Conservation (phyloP, 37 sponge, comb jelly and placozoan genomes). For the Theonella swinhoei region DNA sequence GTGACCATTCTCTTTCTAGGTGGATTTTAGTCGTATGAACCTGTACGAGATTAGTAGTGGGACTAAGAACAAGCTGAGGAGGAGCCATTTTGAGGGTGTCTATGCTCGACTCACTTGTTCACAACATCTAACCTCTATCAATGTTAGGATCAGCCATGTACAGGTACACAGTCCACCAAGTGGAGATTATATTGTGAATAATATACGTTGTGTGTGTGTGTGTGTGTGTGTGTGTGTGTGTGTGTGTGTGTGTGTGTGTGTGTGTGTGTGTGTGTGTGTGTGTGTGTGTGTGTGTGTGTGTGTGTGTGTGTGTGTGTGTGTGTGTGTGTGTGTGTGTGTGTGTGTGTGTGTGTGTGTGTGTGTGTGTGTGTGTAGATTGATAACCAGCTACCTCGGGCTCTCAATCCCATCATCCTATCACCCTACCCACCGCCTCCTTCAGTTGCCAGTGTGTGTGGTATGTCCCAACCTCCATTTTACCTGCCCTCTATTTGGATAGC, state of each 20-base stretch:
- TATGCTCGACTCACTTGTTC: conserved; percentile 18
- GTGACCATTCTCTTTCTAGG: conserved; percentile 14
- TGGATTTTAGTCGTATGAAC: conserved; percentile 17
- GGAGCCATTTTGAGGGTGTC: conserved; percentile 58
- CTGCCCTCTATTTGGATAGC: not conserved
- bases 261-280: too few relatives aligned
- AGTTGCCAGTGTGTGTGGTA: conserved; percentile 60
- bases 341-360: too few relatives aligned
- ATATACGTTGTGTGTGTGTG: too few relatives aligned
- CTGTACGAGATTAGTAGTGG: not conserved
- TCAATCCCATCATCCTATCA: conserved; percentile 71
- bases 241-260: not conserved
- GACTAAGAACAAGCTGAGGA: conserved; percentile 18
- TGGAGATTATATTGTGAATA: too few relatives aligned
- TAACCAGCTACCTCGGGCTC: conserved; percentile 69
- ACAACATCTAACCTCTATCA: conserved; percentile 13
- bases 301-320: too few relatives aligned
- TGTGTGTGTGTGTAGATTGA: conserved; percentile 58
- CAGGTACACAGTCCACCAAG: conserved; percentile 64
- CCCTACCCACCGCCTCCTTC: conserved; percentile 67
- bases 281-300: too few relatives aligned
- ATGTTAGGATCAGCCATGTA: conserved; percentile 32
- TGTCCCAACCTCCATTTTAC: not conserved
- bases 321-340: too few relatives aligned
- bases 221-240: conserved; percentile 1